phyloP scores from a whole-genome alignment of 2,797 vertebrate species.

The Chromobotia macracanthus region DNA sequence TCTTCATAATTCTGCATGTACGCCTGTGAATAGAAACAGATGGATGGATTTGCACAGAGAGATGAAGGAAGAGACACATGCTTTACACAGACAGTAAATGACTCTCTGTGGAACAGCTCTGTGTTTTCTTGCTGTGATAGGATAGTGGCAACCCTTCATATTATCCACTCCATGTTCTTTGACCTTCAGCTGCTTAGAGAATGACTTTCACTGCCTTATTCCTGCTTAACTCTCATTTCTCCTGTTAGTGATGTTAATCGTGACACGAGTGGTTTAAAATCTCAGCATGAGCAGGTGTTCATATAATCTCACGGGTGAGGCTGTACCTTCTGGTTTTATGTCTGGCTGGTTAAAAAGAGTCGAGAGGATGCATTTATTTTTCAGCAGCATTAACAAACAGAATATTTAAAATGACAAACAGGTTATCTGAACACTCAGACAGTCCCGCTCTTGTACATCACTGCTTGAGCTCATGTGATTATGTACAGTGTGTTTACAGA shows the following conservation, averaged over 20 bases:
- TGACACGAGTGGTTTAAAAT: not conserved
- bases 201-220: constrained; percentile 14
- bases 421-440: too few relatives aligned
- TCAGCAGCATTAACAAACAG: too few relatives aligned
- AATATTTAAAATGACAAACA: too few relatives aligned
- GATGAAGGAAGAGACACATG: constrained; percentile 51
- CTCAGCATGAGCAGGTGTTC: too few relatives aligned
- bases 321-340: not conserved
- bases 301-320: constrained; percentile 1
- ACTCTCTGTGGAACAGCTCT: constrained; percentile 50
- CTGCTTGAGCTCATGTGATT: too few relatives aligned
- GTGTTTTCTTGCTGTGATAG: constrained; percentile 68
- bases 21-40: constrained; percentile 71
- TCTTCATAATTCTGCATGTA: constrained; percentile 53
- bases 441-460: too few relatives aligned
- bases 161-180: constrained; percentile 46
- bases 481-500: too few relatives aligned
- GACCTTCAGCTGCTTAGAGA: constrained; percentile 50
- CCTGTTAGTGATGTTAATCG: too few relatives aligned
- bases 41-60: constrained; percentile 63
- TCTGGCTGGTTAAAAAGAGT: too few relatives aligned
- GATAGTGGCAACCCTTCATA: constrained; percentile 61
- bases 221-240: not conserved
- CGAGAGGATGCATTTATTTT: too few relatives aligned
- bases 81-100: too few relatives aligned